Evolutionary conservation across 2,888 invertebrate genomes (phyloP), one percentile per base, ranked within the genome.

Genomic region (Ennomos fuscantarius): DNA sequence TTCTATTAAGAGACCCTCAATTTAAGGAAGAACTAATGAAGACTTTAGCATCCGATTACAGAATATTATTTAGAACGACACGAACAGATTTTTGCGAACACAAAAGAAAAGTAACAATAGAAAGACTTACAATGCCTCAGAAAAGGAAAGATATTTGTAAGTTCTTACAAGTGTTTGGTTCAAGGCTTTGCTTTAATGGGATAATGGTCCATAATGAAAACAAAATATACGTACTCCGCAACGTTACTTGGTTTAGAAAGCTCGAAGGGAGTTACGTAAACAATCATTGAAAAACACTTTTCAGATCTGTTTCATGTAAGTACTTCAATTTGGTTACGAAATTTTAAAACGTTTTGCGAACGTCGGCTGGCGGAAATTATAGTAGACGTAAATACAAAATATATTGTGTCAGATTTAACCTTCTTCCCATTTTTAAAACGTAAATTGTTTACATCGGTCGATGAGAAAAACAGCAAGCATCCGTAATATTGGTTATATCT

Each of bases 401-500:
- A 52, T 62, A 55, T 57, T 44, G 55, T 55, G 49, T 63, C 55
- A 62, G 62, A 68, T 66, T 54, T 69, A 77, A 76, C 79, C 78
- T 82, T 82, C 74, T 66, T 76, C 82, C 68, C 78, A 62, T 75
- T 75, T 80, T 72, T 74, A 60, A 66, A 70, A 74, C 51, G 72
- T 78, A 79, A 82, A 81, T 65, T 76, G 82, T 83, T 81, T 82
- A 82, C 73, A 71, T 69, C 66, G 60, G 70, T 65, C 76, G 61
- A 66, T 69, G 73, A 64, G 66, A 70, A 73, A 69, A 57, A 65
- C 65, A 68, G 61, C 64, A 73, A 72, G 71, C 68, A 66, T 69
- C 68, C 49, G 63, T 52, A 61, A 66, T 69, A 63, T 60, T 69
- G 63, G 73, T 71, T 69, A 69, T 60, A 63, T 69, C 34, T 60